Conservation (phyloP, 2,888 invertebrate genomes). For the Synanthedon formicaeformis region DNA sequence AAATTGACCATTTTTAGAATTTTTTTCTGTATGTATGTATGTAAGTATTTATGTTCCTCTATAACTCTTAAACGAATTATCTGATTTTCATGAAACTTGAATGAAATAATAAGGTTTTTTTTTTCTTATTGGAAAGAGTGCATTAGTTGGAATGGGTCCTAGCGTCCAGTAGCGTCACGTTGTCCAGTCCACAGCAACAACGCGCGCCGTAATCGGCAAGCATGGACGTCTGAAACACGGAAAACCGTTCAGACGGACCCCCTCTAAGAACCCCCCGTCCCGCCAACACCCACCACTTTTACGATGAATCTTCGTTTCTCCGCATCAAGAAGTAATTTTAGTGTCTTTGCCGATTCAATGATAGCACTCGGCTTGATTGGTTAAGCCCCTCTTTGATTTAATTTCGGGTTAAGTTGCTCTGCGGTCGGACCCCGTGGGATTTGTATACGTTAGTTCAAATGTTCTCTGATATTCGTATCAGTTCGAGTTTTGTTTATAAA, state of each 20-base stretch:
- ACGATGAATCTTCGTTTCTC: constrained; percentile 71
- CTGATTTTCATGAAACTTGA: no score
- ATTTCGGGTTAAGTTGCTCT: constrained; percentile 67
- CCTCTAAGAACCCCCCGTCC: constrained; percentile 15
- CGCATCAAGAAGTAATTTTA: constrained; percentile 71
- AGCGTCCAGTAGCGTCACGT: constrained; percentile 52
- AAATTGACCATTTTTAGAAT: no score
- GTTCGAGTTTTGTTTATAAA: constrained; percentile 20
- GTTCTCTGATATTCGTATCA: constrained; percentile 34
- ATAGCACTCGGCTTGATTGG: constrained; percentile 70
- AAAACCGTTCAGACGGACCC: constrained; percentile 66
- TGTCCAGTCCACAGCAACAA: constrained; percentile 40
- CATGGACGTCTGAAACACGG: constrained; percentile 65
- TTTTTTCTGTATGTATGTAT: no score
- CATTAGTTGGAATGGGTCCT: constrained; percentile 63
- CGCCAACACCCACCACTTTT: constrained; percentile 53
- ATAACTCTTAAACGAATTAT: no score
- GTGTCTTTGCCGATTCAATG: constrained; percentile 71
- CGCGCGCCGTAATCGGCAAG: constrained; percentile 62
- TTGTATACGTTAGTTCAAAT: constrained; percentile 31
- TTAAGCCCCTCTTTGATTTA: constrained; percentile 70
- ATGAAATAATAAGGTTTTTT: no score
- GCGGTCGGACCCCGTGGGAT: constrained; percentile 54
- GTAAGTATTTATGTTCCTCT: no score
- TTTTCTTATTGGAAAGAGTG: constrained; percentile 6